A percentile compares a stretch with the other conserved stretches of the same genome.
These are phyloP conservation scores for Bugulina stolonifera DNA, from an alignment of 2,888 invertebrate species.

Conservation along the genomic window DNA sequence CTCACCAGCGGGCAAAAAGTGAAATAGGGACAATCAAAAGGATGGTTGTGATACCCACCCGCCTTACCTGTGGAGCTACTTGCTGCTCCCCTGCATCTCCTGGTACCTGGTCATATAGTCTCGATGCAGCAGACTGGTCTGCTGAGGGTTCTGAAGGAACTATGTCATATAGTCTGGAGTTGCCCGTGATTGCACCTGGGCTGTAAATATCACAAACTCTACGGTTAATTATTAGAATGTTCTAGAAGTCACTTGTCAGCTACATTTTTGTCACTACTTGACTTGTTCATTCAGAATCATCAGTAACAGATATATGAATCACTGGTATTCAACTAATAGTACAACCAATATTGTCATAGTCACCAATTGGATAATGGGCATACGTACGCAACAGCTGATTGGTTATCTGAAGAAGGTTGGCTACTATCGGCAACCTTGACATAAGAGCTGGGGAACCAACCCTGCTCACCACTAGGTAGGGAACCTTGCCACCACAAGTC, in stretches of 20 bases:
- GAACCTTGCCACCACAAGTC: slow-evolving; percentile 63
- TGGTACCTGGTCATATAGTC: slow-evolving; percentile 17
- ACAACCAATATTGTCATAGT: background rate
- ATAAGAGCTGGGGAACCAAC: slow-evolving; percentile 63
- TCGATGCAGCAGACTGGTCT: background rate
- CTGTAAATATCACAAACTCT: background rate
- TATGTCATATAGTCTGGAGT: slow-evolving; percentile 9
- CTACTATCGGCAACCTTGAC: slow-evolving; percentile 46
- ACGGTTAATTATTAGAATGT: no score
- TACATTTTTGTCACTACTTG: no score
- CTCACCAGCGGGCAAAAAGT: no score
- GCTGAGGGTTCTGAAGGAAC: background rate
- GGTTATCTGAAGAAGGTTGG: background rate
- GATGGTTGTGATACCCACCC: no score
- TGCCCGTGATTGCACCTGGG: background rate
- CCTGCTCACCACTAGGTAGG: slow-evolving; percentile 56
- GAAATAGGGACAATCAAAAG: no score
- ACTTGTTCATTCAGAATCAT: no score
- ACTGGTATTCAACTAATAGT: background rate
- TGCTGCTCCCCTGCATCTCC: background rate
- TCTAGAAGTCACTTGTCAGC: no score
- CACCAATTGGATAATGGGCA: background rate
- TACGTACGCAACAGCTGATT: background rate
- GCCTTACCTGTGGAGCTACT: no score
- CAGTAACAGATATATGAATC: background rate